Evolutionary conservation across 2,888 invertebrate genomes (phyloP).

Genomic region (Tupiocoris notatus): DNA sequence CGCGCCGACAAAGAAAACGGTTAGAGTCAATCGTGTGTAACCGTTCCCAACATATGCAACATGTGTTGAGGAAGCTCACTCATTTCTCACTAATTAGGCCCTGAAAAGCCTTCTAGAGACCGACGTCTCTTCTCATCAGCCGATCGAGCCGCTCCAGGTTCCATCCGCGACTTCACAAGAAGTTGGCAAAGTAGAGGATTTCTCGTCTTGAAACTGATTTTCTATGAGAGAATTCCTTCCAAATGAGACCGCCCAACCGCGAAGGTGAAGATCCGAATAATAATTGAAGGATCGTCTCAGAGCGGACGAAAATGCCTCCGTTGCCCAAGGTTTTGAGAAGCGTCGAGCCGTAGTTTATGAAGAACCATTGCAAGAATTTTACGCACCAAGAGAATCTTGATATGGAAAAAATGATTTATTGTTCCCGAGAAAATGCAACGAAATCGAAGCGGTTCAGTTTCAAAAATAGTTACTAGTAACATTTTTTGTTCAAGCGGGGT

Average conservation of each 20-base stretch:
- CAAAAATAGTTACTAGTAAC: too few species aligned
- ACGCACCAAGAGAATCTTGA: too few species aligned
- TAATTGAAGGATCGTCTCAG: neutral
- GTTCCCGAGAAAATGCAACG: too few species aligned
- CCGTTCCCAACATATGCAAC: slow-evolving; percentile 41
- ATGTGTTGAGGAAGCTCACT: slow-evolving; percentile 23
- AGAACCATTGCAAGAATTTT: too few species aligned
- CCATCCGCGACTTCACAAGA: neutral
- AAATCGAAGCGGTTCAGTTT: too few species aligned
- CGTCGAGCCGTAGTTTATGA: neutral
- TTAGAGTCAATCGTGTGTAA: slow-evolving; percentile 33
- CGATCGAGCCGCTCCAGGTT: neutral
- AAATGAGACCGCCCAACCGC: too few species aligned
- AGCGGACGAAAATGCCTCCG: neutral
- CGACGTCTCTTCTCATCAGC: neutral
- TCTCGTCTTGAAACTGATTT: neutral
- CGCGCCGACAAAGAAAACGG: slow-evolving; percentile 13
- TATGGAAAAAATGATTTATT: too few species aligned
- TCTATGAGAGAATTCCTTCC: neutral
- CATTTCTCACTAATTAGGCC: slow-evolving; percentile 37
- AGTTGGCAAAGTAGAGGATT: neutral
- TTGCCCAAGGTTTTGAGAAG: neutral
- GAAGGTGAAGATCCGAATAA: neutral
- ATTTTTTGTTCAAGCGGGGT: too few species aligned
- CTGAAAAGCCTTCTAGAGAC: neutral